A percentile compares a stretch with the other conserved stretches of the same genome.
Conservation (phyloP, 1,140 invertebrate genomes). For the Drosophila chauvacae region DNA sequence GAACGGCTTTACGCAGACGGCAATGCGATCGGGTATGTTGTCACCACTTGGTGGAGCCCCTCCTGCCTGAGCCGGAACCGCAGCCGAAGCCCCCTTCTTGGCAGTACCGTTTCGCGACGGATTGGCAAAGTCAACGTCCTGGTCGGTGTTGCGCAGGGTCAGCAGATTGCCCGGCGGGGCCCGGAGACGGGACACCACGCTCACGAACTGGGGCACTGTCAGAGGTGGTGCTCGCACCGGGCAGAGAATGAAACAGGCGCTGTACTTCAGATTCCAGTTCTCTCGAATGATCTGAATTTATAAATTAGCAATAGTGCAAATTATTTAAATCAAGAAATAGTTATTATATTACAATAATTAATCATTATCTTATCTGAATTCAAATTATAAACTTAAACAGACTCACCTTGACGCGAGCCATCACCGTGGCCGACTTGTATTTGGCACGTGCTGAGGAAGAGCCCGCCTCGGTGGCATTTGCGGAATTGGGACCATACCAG, state of each 20-base stretch:
- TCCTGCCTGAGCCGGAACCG: not conserved
- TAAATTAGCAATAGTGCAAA: not conserved
- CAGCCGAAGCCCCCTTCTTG: slow-evolving; percentile 9
- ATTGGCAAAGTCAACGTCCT: slow-evolving; percentile 78
- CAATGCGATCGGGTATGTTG: slow-evolving; percentile 87
- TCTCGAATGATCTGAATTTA: slow-evolving; percentile 90
- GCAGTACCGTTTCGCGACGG: not conserved
- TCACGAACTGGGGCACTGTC: slow-evolving; percentile 88
- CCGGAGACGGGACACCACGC: slow-evolving; percentile 87
- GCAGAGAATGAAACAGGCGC: slow-evolving; percentile 95
- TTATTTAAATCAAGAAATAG: no score
- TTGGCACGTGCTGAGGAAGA: slow-evolving; percentile 48
- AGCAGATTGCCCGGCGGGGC: slow-evolving; percentile 88
- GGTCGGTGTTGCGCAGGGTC: slow-evolving; percentile 86
- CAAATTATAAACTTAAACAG: not conserved
- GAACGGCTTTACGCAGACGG: slow-evolving; percentile 97
- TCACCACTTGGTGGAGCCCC: slow-evolving; percentile 66
- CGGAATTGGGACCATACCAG: slow-evolving; percentile 87
- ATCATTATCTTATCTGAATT: not conserved
- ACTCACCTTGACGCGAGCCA: slow-evolving; percentile 91
- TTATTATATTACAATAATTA: not conserved
- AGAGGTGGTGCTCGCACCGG: slow-evolving; percentile 87
- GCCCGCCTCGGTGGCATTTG: slow-evolving; percentile 59
- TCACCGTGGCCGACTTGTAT: slow-evolving; percentile 88
- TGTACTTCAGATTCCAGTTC: slow-evolving; percentile 97